Percentiles rank a stretch among this genome's conserved stretches.
Evolutionary conservation across 2,113 vertebrate genomes (phyloP).

Genomic region (Lethenteron camtschaticum): DNA sequence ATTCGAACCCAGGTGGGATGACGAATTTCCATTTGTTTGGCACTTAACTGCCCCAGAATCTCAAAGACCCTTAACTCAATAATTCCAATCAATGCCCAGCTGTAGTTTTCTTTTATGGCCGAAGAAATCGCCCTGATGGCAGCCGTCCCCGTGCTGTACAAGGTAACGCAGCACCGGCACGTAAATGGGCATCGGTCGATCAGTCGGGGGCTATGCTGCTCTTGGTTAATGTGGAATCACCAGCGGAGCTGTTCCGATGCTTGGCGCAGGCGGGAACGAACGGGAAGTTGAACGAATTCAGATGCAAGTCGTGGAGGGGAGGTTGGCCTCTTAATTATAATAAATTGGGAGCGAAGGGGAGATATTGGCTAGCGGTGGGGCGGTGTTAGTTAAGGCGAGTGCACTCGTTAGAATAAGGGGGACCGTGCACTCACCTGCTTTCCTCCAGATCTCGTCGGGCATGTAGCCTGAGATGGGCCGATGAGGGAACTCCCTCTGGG

Average conservation of each 20-base stretch:
- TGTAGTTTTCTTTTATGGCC: background rate
- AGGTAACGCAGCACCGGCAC: too few species aligned
- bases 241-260: background rate
- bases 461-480: conserved; percentile 58
- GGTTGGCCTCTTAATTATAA: background rate
- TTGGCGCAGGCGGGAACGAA: background rate
- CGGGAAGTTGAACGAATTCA: too few species aligned
- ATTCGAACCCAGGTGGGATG: background rate
- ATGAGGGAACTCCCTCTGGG: conserved; percentile 50
- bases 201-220: too few species aligned
- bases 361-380: conserved; percentile 18
- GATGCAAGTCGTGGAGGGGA: too few species aligned
- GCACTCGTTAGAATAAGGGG: conserved; percentile 12
- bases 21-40: background rate
- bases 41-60: background rate
- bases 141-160: too few species aligned
- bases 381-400: conserved; percentile 18
- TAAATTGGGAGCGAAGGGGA: conserved; percentile 14
- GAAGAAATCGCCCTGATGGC: too few species aligned
- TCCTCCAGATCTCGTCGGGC: conserved; percentile 96
- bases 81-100: background rate
- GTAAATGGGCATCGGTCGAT: too few species aligned
- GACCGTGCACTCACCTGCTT: conserved; percentile 53
- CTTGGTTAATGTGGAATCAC: too few species aligned
- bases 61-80: background rate